phyloP scores from a whole-genome alignment of 2,888 invertebrate genomes.

The Chirona hameri region DNA sequence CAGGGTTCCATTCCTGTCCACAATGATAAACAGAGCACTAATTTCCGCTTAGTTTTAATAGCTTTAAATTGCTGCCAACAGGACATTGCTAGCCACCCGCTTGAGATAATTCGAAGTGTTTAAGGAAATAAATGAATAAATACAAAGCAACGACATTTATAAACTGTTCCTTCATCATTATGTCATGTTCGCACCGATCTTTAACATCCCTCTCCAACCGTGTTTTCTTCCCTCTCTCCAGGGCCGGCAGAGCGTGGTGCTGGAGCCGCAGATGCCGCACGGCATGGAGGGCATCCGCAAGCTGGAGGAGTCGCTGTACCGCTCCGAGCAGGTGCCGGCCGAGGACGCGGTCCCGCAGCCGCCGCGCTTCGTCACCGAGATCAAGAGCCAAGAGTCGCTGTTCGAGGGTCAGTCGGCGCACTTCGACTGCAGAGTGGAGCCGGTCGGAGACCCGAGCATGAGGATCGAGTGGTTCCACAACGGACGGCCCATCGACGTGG shows the following conservation, averaged over 20 bases:
- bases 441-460: slow-evolving; percentile 86
- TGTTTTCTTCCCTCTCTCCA: not conserved
- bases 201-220: not conserved
- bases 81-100: too few species aligned
- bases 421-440: slow-evolving; percentile 90
- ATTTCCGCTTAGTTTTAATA: too few species aligned
- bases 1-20: too few species aligned
- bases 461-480: slow-evolving; percentile 94
- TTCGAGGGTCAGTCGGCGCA: slow-evolving; percentile 82
- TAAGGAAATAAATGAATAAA: too few species aligned
- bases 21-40: too few species aligned
- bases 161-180: too few species aligned
- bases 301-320: slow-evolving; percentile 82
- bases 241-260: slow-evolving; percentile 32
- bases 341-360: slow-evolving; percentile 75
- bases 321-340: slow-evolving; percentile 75
- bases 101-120: too few species aligned
- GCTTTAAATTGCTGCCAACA: too few species aligned
- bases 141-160: too few species aligned
- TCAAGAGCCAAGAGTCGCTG: slow-evolving; percentile 55
- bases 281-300: slow-evolving; percentile 61
- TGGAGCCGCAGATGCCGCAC: slow-evolving; percentile 39
- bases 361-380: slow-evolving; percentile 76
- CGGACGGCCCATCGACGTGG: slow-evolving; percentile 83
- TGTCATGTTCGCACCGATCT: too few species aligned